Base-by-base conservation (phyloP, 2,888 invertebrate species). In the Pterostichus niger region DNA sequence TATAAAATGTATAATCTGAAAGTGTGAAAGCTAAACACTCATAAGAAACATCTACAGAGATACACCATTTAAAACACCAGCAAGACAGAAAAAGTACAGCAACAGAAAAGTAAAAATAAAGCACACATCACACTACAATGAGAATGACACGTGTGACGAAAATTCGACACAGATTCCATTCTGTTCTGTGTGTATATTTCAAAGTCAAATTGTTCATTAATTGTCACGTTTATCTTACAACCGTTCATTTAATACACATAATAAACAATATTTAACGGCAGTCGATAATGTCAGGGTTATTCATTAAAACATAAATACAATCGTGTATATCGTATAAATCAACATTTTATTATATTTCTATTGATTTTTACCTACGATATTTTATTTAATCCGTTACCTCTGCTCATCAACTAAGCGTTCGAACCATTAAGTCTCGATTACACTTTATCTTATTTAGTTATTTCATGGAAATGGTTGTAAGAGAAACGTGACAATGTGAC, bases 51-150 rank as follows among this genome's bases (percentile, higher is more conserved):
- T 73, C 82, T 82, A 82, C 61, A 49, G 71, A 78, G 49, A 56
- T 68, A 68, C 81, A 81, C 71, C 81, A 81, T 78, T 17, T 44
- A 40, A 31, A 40, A 82, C 82, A 82, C 82, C 82, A 82, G 75
- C 82, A 82, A 59, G 56, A 81, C 81, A 81, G 33, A 54, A 49
- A 76, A 59, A 59, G 6, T 73, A 52, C 54, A 81, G 68, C 68
- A 81, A 81, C 11, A 78, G 61, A 68, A 71, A 56, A 24, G 13
- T 44, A 46, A 81, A 54, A 75, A 82, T 59, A 11, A 82, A 82
- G 82, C 82, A 61, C 75, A 82, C 82, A 82, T 73, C 59, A 75
- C 82, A 82, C 82, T 82, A 82, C 54, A 59, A 75, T 75, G 71
- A 82, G 56, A 40, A 82, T 75, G 75, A 75, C 6, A 75, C 46